Evolutionary conservation across 2,113 vertebrate genomes (phyloP).

Genomic region (Psophia crepitans): DNA sequence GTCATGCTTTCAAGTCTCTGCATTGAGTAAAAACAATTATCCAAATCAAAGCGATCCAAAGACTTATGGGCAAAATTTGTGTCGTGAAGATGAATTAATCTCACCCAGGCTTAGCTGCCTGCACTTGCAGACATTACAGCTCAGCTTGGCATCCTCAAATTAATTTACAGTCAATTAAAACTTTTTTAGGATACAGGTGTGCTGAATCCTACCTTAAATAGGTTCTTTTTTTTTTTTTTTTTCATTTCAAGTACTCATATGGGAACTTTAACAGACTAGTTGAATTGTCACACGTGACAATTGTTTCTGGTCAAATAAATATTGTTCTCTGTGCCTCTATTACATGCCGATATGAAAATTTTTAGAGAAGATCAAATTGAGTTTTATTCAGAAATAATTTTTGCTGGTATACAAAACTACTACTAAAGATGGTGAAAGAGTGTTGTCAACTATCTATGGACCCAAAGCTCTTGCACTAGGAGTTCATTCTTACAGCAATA

Average conservation of each 20-base stretch:
- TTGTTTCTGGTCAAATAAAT: neutral
- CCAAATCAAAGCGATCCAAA: neutral
- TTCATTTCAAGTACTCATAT: neutral
- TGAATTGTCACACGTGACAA: neutral
- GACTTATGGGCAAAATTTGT: neutral
- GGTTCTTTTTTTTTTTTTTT: no score
- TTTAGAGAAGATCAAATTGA: neutral
- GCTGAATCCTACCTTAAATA: neutral
- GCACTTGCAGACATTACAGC: neutral
- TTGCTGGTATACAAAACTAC: no score
- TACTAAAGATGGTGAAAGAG: neutral
- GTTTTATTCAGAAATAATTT: neutral
- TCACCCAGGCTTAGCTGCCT: neutral
- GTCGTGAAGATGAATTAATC: neutral
- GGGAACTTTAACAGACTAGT: neutral
- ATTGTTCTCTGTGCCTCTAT: neutral
- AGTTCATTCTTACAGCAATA: neutral
- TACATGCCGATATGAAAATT: neutral
- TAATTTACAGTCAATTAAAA: neutral
- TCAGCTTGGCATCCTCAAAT: neutral
- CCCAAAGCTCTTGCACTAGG: neutral
- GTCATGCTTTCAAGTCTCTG: neutral
- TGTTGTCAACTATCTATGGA: neutral
- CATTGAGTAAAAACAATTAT: neutral
- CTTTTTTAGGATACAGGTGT: neutral